A percentile compares a stretch with the other conserved stretches of the same genome.
phyloP scores from a whole-genome alignment of 2,797 vertebrate species.

The Acrossocheilus fasciatus region DNA sequence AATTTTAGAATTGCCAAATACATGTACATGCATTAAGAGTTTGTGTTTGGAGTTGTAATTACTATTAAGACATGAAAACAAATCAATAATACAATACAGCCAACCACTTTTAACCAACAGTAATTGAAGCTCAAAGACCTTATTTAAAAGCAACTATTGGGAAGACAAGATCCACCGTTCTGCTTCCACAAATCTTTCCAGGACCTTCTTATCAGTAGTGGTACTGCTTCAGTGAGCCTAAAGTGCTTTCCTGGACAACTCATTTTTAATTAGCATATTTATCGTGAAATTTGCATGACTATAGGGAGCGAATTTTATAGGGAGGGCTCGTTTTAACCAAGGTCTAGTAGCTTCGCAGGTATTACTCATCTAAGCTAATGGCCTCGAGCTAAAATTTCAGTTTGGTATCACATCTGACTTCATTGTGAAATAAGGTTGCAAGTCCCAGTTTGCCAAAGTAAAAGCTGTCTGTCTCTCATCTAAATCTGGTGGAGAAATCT shows the following conservation, averaged over 20 bases:
- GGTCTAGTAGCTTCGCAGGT: slow-evolving; percentile 36
- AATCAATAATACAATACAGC: neutral
- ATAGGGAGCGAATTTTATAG: slow-evolving; percentile 34
- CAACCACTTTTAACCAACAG: neutral
- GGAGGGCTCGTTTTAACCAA: slow-evolving; percentile 42
- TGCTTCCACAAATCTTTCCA: slow-evolving; percentile 54
- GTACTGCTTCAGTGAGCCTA: slow-evolving; percentile 52
- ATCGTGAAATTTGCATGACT: slow-evolving; percentile 53
- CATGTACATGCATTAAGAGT: neutral
- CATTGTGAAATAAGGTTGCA: neutral
- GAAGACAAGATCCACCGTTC: slow-evolving; percentile 44
- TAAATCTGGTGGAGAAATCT: neutral
- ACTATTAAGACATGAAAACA: neutral
- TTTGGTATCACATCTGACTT: slow-evolving; percentile 28
- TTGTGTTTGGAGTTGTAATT: neutral
- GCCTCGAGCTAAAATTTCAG: slow-evolving; percentile 33
- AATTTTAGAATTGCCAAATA: neutral
- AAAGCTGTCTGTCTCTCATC: neutral
- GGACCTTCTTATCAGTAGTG: slow-evolving; percentile 51
- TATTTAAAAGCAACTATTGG: slow-evolving; percentile 52
- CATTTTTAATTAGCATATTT: slow-evolving; percentile 64
- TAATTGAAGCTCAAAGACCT: slow-evolving; percentile 23
- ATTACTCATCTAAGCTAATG: slow-evolving; percentile 38
- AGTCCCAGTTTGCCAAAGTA: slow-evolving; percentile 16
- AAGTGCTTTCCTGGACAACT: slow-evolving; percentile 52